phyloP scores from a whole-genome alignment of 2,888 invertebrate species.

The Aporophyla nigra region DNA sequence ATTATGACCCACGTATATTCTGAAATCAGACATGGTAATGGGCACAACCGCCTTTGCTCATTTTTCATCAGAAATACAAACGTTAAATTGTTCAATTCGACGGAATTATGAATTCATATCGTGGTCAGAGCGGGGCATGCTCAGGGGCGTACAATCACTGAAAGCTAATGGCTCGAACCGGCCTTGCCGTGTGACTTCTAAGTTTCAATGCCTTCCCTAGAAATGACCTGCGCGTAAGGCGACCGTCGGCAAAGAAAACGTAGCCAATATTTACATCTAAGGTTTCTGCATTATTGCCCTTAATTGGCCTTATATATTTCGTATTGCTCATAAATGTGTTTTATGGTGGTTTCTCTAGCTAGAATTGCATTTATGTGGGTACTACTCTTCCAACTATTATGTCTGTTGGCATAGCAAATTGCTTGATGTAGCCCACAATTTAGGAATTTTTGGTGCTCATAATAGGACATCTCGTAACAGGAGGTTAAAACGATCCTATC shows the following conservation, averaged over 20 bases:
- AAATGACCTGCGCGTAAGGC: background rate
- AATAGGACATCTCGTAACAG: background rate
- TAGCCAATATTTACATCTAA: background rate
- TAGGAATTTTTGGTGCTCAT: background rate
- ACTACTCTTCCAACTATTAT: background rate
- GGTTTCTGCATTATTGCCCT: background rate
- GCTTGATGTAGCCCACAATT: background rate
- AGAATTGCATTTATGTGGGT: background rate
- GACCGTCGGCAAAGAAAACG: too few species aligned
- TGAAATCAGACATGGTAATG: background rate
- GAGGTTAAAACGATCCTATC: background rate
- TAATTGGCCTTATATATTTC: background rate
- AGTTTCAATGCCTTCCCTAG: background rate
- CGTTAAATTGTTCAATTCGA: constrained; percentile 2
- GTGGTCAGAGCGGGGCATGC: background rate
- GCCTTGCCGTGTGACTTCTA: background rate
- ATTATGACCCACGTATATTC: too few species aligned
- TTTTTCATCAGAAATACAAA: background rate
- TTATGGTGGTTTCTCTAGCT: background rate
- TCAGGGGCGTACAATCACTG: background rate
- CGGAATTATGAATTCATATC: constrained; percentile 13
- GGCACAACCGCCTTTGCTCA: background rate
- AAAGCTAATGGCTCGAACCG: constrained; percentile 10
- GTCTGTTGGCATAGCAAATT: background rate
- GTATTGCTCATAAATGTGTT: background rate